Conservation (phyloP, 2,113 vertebrate species). For the Tichodroma muraria region DNA sequence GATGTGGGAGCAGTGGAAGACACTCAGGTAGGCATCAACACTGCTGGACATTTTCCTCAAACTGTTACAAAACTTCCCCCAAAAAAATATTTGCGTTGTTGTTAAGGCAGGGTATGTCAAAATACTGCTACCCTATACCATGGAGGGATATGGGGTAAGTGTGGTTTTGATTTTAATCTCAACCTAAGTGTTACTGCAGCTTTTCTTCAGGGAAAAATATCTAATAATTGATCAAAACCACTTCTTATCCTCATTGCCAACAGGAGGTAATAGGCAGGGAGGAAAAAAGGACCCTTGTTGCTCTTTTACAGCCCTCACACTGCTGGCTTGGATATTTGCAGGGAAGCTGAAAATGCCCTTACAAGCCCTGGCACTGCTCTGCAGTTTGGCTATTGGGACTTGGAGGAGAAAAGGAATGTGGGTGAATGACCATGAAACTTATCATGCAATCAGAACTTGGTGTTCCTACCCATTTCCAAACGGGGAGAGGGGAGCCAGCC, state of each 20-base stretch:
- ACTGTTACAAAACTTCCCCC: not conserved
- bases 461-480: not conserved
- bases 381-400: not conserved
- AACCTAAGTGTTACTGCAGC: not conserved
- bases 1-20: not conserved
- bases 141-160: not conserved
- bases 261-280: not conserved
- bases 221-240: not conserved
- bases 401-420: not conserved
- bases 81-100: not conserved
- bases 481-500: not conserved
- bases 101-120: not conserved
- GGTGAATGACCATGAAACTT: not conserved
- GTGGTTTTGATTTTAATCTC: not conserved
- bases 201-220: not conserved
- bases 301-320: fast-evolving
- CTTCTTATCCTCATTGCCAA: not conserved
- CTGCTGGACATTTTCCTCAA: not conserved
- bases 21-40: not conserved
- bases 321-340: not conserved
- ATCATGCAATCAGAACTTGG: not conserved
- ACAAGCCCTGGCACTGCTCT: not conserved
- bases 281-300: not conserved
- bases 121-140: not conserved
- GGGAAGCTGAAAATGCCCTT: not conserved